Base-by-base conservation (phyloP, 2,888 invertebrate genomes). In the Linyphia triangularis region DNA sequence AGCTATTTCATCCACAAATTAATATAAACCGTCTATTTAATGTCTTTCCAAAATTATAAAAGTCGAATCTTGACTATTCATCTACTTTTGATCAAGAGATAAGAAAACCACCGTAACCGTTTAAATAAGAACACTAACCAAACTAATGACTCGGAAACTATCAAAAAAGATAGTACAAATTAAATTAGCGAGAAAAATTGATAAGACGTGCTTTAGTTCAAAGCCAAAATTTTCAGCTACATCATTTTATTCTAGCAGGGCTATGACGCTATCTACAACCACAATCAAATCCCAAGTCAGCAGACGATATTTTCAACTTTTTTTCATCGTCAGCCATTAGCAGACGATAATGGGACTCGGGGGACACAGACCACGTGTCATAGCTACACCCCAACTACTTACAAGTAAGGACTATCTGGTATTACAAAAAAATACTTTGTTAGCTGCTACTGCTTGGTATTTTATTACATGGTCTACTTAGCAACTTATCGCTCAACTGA, bases 201-300 rank as follows among this genome's bases (percentile, higher is more conserved):
- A 51, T 51, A 51, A 51, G n/a, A 51, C 51, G 51, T 16, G 9
- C 16, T 40, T n/a, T 0, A 51, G 51, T 0, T 0, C 51, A 0
- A 51, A 51, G n/a, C 7, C 51, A 16, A 13, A 16, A 13, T n/a
- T 51, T 1, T n/a, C 51, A 51, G n/a, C 51, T 51, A 51, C 16
- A 51, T 51, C 13, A 3, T 51, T 79, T 51, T 67, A 16, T 28
- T 79, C 67, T 40, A 16, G 10, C 24, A 57, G 57, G 59, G 26
- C 69, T 59, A 81, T 81, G 81, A 26, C 51, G 69, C 40, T 79
- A 59, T 59, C 61, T 81, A 51, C 40, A 59, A 79, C 70, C 51
- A 51, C 59, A 69, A 70, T 59, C 33, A 59, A 59, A 37, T 33
- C 33, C 57, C 67, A 40, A 26, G 79, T 67, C 28, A 67, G 67